Evolutionary conservation across 2,113 vertebrate genomes (phyloP).

Genomic region (Colaptes auratus): DNA sequence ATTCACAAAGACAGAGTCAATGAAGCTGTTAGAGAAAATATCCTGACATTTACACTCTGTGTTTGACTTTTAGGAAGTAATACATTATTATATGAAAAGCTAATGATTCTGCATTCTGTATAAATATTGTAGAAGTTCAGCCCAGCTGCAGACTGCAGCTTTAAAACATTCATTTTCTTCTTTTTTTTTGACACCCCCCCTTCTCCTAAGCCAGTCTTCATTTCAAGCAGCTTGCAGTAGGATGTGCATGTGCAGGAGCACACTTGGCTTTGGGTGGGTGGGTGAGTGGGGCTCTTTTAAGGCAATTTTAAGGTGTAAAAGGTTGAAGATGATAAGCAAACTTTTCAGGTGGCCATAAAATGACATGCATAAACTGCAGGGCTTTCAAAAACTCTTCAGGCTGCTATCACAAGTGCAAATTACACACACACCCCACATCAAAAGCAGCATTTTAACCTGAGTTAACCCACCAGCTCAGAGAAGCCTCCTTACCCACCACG

Average conservation of each 20-base stretch:
- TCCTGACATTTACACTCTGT: background rate
- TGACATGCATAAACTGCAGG: background rate
- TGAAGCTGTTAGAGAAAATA: slow-evolving; percentile 5
- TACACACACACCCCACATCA: background rate
- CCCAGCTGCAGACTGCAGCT: background rate
- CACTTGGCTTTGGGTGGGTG: background rate
- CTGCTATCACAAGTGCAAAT: background rate
- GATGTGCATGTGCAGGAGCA: background rate
- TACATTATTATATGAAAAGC: background rate
- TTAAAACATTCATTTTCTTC: background rate
- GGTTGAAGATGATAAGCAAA: background rate
- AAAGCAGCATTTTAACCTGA: background rate
- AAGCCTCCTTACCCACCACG: background rate
- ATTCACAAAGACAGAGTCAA: background rate
- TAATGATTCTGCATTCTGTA: slow-evolving; percentile 5
- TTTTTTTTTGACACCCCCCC: background rate
- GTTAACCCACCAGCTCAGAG: background rate
- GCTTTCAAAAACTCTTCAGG: background rate
- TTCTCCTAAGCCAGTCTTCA: background rate
- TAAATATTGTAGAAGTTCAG: slow-evolving; percentile 2
- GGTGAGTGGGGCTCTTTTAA: background rate
- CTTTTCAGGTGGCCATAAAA: background rate
- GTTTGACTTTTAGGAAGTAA: slow-evolving; percentile 21
- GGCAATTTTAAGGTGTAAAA: background rate
- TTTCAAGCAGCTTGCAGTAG: background rate